Evolutionary conservation across 2,888 invertebrate genomes (phyloP).

Genomic region (Dendrolimus houi): DNA sequence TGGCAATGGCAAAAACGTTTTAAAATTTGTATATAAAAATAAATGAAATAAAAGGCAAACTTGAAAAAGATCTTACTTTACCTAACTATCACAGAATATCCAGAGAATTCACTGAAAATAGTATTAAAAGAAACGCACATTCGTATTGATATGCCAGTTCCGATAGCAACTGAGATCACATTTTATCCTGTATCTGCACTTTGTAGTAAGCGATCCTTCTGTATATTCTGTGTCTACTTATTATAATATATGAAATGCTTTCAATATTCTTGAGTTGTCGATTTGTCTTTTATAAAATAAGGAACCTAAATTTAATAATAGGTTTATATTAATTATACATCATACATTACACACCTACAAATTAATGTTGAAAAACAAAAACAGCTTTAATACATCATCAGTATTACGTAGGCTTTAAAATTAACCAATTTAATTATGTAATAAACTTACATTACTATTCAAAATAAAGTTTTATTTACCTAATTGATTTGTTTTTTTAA

Average conservation of each 20-base stretch:
- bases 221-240: neutral
- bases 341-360: neutral
- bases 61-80: neutral
- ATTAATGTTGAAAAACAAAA: neutral
- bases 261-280: neutral
- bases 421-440: neutral
- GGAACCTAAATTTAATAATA: neutral
- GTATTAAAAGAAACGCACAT: no score
- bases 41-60: neutral
- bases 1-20: neutral
- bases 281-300: neutral
- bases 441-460: neutral
- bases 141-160: no score
- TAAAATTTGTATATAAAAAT: neutral
- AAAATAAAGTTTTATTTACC: neutral
- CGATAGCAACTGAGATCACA: no score
- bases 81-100: neutral
- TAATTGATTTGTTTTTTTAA: neutral
- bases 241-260: neutral
- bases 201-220: no score
- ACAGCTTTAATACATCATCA: neutral
- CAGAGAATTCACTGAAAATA: no score
- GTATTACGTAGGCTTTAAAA: neutral
- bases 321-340: neutral
- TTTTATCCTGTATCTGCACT: no score